Base-by-base conservation (phyloP, 1,140 invertebrate genomes). In the Drosophila biarmipes region DNA sequence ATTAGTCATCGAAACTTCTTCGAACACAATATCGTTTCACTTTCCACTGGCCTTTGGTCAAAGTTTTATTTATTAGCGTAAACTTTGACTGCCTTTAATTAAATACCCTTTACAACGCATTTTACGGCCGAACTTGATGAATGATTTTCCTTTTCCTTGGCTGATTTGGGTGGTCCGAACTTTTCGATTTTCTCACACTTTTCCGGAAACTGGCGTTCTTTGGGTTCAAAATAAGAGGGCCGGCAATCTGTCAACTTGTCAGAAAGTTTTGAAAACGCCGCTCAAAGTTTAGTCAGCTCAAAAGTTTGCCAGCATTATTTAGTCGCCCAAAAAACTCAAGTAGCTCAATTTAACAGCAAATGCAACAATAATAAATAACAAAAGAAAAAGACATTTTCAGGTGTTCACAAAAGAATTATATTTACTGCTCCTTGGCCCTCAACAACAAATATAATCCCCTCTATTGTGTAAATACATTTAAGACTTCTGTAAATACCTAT, bases 301-400 rank as follows among this genome's bases (percentile, higher is more conserved):
- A 72, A 76, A 67, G 48, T 69, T 69, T 34, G 34, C 63, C 38
- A 68, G 45, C 61, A 53, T 53, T 63, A 63, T 49, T 64, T 51
- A 64, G 57, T 40, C 40, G 24, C 42, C 75, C 61, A 51, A 21
- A 54, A 73, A 54, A 73, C 38, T 56, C 51, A 67, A 78, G 74
- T 87, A 87, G 82, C 82, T 82, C 82, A 79, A 86, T 86, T 87
- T 78, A 66, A 73, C 56, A 62, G 37, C 17, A 66, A 57, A 35
- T 43, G 62, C 42, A 78, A 51, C 37, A 43, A 51, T 45, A 49
- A 69, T 31, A 64, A 52, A 46, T 38, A 37, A 73, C 19, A 19
- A 73, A 51, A 17, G 48, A 67, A 80, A 86, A 87, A 87, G 82
- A 87, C 82, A 87, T 89, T 87, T 87, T 89, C 82, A 87, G 82